A percentile compares a stretch with the other conserved stretches of the same genome.
These are phyloP conservation scores for Cosmopolites sordidus DNA, from an alignment of 2,888 invertebrate species.

Conservation along the genomic window DNA sequence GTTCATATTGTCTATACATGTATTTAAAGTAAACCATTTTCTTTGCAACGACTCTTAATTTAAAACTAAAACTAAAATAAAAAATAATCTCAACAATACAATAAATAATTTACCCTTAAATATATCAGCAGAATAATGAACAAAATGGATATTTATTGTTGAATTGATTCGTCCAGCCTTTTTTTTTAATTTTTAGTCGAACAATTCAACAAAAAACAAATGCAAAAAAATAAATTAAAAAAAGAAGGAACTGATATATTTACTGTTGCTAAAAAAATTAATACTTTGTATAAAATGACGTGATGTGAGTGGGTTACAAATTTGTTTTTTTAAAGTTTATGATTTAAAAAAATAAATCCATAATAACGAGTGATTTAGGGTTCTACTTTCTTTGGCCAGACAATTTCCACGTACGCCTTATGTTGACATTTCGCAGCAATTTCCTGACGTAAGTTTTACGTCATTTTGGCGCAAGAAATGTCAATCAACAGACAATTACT, in stretches of 20 bases:
- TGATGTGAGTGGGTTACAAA: slow-evolving; percentile 7
- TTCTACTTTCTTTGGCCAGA: slow-evolving; percentile 20
- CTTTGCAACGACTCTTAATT: slow-evolving; percentile 7
- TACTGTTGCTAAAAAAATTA: slow-evolving; percentile 4
- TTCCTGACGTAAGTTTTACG: too few relatives aligned
- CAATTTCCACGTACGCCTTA: too few relatives aligned
- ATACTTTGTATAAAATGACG: slow-evolving; percentile 14
- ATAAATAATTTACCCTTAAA: slow-evolving; percentile 36
- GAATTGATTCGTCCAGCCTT: slow-evolving; percentile 17
- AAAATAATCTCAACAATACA: slow-evolving; percentile 39
- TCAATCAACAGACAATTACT: too few relatives aligned
- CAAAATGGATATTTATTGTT: slow-evolving; percentile 7
- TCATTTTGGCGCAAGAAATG: too few relatives aligned
- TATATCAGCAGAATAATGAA: slow-evolving; percentile 27
- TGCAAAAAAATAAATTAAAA: slow-evolving; percentile 2
- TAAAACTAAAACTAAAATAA: slow-evolving; percentile 17
- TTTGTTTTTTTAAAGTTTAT: too few relatives aligned
- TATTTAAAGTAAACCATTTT: slow-evolving; percentile 5
- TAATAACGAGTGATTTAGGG: background rate
- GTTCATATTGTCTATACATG: background rate
- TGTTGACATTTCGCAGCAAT: too few relatives aligned
- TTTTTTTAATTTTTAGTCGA: too few relatives aligned
- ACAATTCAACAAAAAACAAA: background rate
- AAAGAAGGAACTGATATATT: slow-evolving; percentile 21
- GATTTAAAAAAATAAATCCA: too few relatives aligned